Evolutionary conservation across 2,113 vertebrate genomes (phyloP), one percentile per base, ranked within the genome.

Genomic region (Castor canadensis): DNA sequence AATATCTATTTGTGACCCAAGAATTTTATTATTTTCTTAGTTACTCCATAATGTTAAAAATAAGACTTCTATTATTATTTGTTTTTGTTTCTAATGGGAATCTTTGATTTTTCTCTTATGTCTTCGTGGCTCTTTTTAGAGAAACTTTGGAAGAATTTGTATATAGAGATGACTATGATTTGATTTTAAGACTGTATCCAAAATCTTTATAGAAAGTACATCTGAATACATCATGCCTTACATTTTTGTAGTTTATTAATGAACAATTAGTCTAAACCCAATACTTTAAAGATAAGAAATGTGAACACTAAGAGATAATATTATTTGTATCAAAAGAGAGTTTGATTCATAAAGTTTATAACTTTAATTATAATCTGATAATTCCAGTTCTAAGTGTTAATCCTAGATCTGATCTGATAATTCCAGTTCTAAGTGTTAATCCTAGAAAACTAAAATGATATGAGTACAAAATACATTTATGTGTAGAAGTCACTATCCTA

Each of bases 371-470:
- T 30, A 17, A 58, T 9, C 0, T 1, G 30, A 1, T 58, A 71
- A 62, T 77, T 71, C 66, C 26, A 58, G 1, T 75, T 92, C 9
- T 94, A 6, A 17, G 0, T n/a, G 7, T 76, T 82, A 88, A 17
- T 15, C 6, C 2, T 75, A 66, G 47, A 94, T n/a, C n/a, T n/a
- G n/a, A 58, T 9, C 0, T 1, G 30, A 1, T 58, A 71, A 62
- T 77, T 71, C 66, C 26, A 58, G 1, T 75, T 92, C 9, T 94
- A 6, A 17, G 0, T n/a, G 7, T 76, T 82, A 88, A 17, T 15
- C 6, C 2, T 75, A 66, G 47, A 94, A n/a, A n/a, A n/a, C n/a
- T n/a, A 94, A 94, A 92, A 81, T n/a, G 45, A 60, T 30, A 84
- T 32, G 20, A 32, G 3, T 66, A 76, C 22, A 2, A 77, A 12